A percentile compares a stretch with the other conserved stretches of the same genome.
Conservation (phyloP, 2,797 vertebrate species). For the Tiaroga cobitis region DNA sequence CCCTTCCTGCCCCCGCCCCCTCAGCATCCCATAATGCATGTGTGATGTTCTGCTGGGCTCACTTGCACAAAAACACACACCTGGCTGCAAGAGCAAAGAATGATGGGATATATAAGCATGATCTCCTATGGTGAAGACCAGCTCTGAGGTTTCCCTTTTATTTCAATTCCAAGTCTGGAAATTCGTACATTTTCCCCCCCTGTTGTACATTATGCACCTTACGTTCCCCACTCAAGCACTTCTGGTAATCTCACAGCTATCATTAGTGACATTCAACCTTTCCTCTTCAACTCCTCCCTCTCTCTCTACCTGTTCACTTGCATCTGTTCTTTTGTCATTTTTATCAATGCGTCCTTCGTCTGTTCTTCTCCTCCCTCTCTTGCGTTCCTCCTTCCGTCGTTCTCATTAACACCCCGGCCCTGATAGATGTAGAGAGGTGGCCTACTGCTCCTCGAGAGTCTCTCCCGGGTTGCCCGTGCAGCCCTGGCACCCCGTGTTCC, state of each 20-base stretch:
- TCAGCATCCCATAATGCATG: constrained; percentile 75
- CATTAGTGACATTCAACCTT: constrained; percentile 24
- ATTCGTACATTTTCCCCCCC: not conserved
- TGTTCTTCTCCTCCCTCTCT: constrained; percentile 30
- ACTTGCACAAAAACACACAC: constrained; percentile 49
- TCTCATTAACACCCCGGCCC: constrained; percentile 74
- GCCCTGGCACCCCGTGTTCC: constrained; percentile 35
- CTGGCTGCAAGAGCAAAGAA: constrained; percentile 52
- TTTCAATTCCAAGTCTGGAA: not conserved
- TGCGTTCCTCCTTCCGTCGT: constrained; percentile 44
- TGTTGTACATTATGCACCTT: not conserved
- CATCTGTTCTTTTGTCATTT: constrained; percentile 37
- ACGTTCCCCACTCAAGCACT: constrained; percentile 3
- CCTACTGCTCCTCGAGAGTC: constrained; percentile 49
- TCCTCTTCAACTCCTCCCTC: constrained; percentile 27
- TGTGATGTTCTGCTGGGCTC: constrained; percentile 71
- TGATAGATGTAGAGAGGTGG: constrained; percentile 67
- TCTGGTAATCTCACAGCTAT: constrained; percentile 6
- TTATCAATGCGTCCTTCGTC: constrained; percentile 19
- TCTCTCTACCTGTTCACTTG: constrained; percentile 35
- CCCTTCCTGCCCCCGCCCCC: constrained; percentile 51
- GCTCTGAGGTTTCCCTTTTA: constrained; percentile 24
- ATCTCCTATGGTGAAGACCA: constrained; percentile 50
- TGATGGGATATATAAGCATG: constrained; percentile 61
- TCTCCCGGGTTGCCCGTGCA: constrained; percentile 58